Percentiles rank a stretch among this genome's conserved stretches.
Conservation (phyloP, 1,140 invertebrate species). For the Microplitis demolitor region DNA sequence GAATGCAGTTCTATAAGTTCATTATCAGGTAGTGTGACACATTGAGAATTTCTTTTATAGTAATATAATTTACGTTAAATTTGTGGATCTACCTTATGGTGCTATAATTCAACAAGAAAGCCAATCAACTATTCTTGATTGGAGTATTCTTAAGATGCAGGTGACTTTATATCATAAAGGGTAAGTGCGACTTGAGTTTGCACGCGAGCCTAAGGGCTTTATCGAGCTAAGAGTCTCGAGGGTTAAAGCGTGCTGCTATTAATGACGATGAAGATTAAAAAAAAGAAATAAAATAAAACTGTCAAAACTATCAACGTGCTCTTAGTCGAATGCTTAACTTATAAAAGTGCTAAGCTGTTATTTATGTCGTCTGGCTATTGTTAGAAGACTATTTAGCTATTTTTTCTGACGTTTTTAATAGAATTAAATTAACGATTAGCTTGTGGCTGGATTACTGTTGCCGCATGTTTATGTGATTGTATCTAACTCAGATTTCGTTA, state of each 20-base stretch:
- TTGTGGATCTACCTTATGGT: too few species aligned
- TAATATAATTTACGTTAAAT: neutral
- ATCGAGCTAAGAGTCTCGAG: neutral
- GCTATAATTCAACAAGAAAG: neutral
- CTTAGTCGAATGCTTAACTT: constrained; percentile 46
- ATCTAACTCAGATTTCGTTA: too few species aligned
- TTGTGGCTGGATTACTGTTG: neutral
- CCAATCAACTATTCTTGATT: neutral
- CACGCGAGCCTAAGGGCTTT: neutral
- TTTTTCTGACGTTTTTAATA: neutral
- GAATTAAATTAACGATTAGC: neutral
- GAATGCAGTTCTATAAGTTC: constrained; percentile 4
- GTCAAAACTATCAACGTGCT: neutral
- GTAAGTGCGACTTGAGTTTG: neutral
- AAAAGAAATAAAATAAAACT: neutral
- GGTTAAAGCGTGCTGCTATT: neutral
- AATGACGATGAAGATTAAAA: too few species aligned
- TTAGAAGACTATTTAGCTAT: constrained; percentile 24
- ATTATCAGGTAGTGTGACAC: neutral
- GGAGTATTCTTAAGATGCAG: constrained; percentile 1
- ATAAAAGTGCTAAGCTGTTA: constrained; percentile 50
- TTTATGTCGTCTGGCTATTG: constrained; percentile 49
- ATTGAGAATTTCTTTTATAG: neutral
- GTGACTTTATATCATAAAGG: neutral
- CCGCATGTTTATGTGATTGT: too few species aligned